A percentile compares a stretch with the other conserved stretches of the same genome.
phyloP scores from a whole-genome alignment of 2,797 vertebrate genomes.

The Anisognathus igniventris region DNA sequence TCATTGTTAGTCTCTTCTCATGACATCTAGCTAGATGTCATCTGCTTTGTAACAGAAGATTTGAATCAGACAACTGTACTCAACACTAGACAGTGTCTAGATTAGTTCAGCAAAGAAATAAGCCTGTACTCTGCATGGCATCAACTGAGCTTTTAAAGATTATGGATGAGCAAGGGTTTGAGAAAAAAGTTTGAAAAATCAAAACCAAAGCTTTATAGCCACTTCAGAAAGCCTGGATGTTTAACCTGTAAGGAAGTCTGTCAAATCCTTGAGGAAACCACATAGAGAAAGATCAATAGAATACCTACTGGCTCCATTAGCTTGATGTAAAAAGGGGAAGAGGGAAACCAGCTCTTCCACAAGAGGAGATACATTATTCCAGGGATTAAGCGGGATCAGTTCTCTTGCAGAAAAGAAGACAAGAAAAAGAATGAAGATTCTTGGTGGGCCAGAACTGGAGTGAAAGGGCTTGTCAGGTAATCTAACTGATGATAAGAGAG shows the following conservation, averaged over 20 bases:
- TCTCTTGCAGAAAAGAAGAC: slow-evolving; percentile 76
- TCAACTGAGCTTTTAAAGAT: slow-evolving; percentile 83
- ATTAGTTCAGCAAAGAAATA: slow-evolving; percentile 82
- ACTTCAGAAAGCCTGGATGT: slow-evolving; percentile 76
- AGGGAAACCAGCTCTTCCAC: slow-evolving; percentile 73
- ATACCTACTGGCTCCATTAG: slow-evolving; percentile 90
- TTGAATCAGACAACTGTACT: slow-evolving; percentile 86
- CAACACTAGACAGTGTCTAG: slow-evolving; percentile 79
- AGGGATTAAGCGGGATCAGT: slow-evolving; percentile 85
- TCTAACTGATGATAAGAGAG: slow-evolving; percentile 75
- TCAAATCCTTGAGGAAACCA: slow-evolving; percentile 83
- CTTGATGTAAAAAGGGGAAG: slow-evolving; percentile 85
- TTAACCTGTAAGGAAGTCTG: slow-evolving; percentile 80
- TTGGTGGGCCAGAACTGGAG: slow-evolving; percentile 76
- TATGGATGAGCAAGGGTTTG: slow-evolving; percentile 78
- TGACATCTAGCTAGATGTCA: slow-evolving; percentile 93
- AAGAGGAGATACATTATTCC: slow-evolving; percentile 85
- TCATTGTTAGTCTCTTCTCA: slow-evolving; percentile 94
- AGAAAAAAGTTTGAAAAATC: slow-evolving; percentile 80
- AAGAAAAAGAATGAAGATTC: slow-evolving; percentile 75
- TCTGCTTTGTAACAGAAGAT: slow-evolving; percentile 93
- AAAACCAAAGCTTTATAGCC: slow-evolving; percentile 75
- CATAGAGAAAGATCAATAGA: slow-evolving; percentile 86
- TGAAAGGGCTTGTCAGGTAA: slow-evolving; percentile 84
- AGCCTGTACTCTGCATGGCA: slow-evolving; percentile 85